Evolutionary conservation across 2,888 invertebrate genomes (phyloP).

Genomic region (Heliconius cydno): DNA sequence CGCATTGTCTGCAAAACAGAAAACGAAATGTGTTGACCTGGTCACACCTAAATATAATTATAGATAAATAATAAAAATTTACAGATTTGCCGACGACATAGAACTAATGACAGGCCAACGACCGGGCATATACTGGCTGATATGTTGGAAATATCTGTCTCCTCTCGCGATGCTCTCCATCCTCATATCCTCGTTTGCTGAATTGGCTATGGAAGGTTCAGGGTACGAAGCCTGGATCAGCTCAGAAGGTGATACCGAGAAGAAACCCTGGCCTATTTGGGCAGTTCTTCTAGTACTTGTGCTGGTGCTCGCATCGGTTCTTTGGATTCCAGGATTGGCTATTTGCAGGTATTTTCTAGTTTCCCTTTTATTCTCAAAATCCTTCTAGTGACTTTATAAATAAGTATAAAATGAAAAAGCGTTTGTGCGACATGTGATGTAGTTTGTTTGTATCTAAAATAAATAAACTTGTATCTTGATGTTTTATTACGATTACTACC

Average conservation of each 20-base stretch:
- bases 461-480: too few species aligned
- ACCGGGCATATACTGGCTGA: constrained; percentile 94
- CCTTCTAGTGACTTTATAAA: not conserved
- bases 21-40: too few species aligned
- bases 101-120: constrained; percentile 96
- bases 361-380: not conserved
- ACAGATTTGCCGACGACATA: constrained; percentile 95
- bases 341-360: constrained; percentile 86
- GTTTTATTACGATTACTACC: not conserved
- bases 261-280: constrained; percentile 95
- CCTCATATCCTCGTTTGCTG: constrained; percentile 91
- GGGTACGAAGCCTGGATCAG: constrained; percentile 94
- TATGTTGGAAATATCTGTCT: constrained; percentile 97
- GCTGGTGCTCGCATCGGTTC: constrained; percentile 90
- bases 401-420: not conserved
- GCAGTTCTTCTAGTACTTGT: constrained; percentile 88
- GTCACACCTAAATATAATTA: too few species aligned
- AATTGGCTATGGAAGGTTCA: constrained; percentile 90
- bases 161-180: constrained; percentile 95
- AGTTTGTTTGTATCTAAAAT: not conserved
- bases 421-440: not conserved
- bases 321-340: constrained; percentile 94
- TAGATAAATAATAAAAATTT: constrained; percentile 44
- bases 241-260: constrained; percentile 87
- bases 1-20: too few species aligned